Percentiles rank a stretch among this genome's conserved stretches.
Conservation (phyloP, 2,797 vertebrate genomes). For the Adelosebastes latens region DNA sequence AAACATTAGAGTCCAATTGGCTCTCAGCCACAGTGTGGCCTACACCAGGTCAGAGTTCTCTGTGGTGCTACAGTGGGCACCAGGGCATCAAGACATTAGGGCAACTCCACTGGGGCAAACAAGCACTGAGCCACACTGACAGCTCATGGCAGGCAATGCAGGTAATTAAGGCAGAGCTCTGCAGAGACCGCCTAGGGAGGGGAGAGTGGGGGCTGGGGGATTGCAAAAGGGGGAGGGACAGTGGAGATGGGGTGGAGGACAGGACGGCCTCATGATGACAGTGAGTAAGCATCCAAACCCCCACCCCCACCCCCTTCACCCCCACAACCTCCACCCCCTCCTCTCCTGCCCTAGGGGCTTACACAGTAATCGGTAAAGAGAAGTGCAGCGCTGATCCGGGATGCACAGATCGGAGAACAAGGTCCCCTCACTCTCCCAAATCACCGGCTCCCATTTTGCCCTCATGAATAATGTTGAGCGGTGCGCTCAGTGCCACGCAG, state of each 20-base stretch:
- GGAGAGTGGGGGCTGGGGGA: slow-evolving; percentile 40
- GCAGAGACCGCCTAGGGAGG: slow-evolving; percentile 59
- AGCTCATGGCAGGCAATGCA: slow-evolving; percentile 72
- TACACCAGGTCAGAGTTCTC: slow-evolving; percentile 53
- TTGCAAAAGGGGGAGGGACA: slow-evolving; percentile 23
- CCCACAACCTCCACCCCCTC: slow-evolving; percentile 28
- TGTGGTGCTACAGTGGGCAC: slow-evolving; percentile 48
- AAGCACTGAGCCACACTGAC: slow-evolving; percentile 73
- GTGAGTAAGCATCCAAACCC: slow-evolving; percentile 62
- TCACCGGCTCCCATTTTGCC: slow-evolving; percentile 81
- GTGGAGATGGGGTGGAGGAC: slow-evolving; percentile 50
- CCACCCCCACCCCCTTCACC: slow-evolving; percentile 17
- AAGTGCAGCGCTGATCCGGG: slow-evolving; percentile 37
- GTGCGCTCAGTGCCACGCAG: slow-evolving; percentile 59
- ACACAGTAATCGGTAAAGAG: slow-evolving; percentile 66
- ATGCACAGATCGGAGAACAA: slow-evolving; percentile 57
- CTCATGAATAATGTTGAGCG: slow-evolving; percentile 87
- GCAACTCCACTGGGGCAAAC: slow-evolving; percentile 62
- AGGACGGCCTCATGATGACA: slow-evolving; percentile 65
- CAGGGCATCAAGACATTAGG: slow-evolving; percentile 61
- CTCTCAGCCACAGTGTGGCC: slow-evolving; percentile 53
- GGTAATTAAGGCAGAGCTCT: slow-evolving; percentile 81
- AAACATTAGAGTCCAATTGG: slow-evolving; percentile 45
- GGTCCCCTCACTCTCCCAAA: slow-evolving; percentile 59
- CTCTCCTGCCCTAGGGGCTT: slow-evolving; percentile 67